Evolutionary conservation across 2,113 vertebrate species (phyloP).

Genomic region (Regulus satrapa): DNA sequence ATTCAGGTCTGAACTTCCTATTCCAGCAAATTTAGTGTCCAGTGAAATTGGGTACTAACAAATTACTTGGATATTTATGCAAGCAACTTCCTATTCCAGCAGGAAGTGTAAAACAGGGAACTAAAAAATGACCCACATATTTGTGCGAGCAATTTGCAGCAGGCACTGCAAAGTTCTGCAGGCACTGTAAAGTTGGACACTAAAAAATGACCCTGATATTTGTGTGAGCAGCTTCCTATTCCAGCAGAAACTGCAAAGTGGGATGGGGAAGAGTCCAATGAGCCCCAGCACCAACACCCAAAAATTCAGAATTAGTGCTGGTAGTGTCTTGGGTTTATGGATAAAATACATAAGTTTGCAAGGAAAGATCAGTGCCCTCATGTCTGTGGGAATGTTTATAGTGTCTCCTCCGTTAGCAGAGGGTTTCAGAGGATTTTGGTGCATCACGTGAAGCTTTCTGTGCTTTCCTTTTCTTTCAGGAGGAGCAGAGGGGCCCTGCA

Average conservation of each 20-base stretch:
- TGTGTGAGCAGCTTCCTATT: not conserved
- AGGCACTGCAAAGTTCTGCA: not conserved
- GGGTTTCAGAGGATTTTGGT: not conserved
- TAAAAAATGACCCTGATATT: not conserved
- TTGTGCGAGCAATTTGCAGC: not conserved
- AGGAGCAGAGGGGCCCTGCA: constrained; percentile 25
- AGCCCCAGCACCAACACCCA: not conserved
- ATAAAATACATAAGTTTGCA: not conserved
- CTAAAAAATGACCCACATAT: not conserved
- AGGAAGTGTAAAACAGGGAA: not conserved
- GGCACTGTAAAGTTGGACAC: not conserved
- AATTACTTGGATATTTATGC: too few relatives aligned
- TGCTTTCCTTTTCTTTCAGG: not conserved
- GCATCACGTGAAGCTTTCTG: not conserved
- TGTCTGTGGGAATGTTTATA: not conserved
- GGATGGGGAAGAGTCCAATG: accelerated
- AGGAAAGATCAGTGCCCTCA: not conserved
- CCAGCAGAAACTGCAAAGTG: not conserved
- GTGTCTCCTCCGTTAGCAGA: not conserved
- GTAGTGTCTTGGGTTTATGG: not conserved
- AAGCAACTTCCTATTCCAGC: not conserved
- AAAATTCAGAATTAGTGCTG: not conserved
- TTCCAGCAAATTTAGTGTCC: accelerated
- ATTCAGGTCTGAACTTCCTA: not conserved
- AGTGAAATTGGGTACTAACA: not conserved